Percentiles rank a stretch among this genome's conserved stretches.
phyloP scores from a whole-genome alignment of 1,140 invertebrate genomes.

The Cherax destructor region DNA sequence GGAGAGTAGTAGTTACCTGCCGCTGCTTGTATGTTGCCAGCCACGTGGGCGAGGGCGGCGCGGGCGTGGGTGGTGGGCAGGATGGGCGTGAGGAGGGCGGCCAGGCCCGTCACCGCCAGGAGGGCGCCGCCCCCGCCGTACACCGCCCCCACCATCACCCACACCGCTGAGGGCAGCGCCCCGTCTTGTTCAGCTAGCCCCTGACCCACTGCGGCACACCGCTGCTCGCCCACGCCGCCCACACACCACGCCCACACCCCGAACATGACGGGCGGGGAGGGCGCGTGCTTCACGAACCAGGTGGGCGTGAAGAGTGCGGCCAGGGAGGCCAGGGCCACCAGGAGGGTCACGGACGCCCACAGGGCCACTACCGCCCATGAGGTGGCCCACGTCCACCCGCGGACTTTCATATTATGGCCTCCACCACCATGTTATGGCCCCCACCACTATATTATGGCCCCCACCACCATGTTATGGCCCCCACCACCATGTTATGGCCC shows the following conservation, averaged over 20 bases:
- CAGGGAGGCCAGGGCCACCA: constrained; percentile 56
- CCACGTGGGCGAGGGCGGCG: constrained; percentile 59
- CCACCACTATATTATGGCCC: background rate
- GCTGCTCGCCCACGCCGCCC: constrained; percentile 35
- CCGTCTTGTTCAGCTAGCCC: constrained; percentile 22
- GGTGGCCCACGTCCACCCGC: constrained; percentile 63
- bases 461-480: constrained; percentile 36
- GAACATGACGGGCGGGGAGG: constrained; percentile 52
- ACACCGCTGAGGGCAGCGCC: constrained; percentile 50
- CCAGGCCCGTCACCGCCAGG: constrained; percentile 51
- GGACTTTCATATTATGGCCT: constrained; percentile 50
- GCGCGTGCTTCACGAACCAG: constrained; percentile 57
- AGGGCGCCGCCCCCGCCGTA: constrained; percentile 63
- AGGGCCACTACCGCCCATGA: constrained; percentile 62
- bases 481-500: background rate
- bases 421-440: constrained; percentile 43
- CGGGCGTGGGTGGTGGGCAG: constrained; percentile 60
- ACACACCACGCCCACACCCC: constrained; percentile 65
- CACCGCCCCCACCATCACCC: constrained; percentile 67
- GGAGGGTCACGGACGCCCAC: constrained; percentile 61
- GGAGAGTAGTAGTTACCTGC: constrained; percentile 17
- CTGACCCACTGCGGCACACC: constrained; percentile 52
- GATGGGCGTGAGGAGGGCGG: constrained; percentile 53
- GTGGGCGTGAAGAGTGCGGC: constrained; percentile 64
- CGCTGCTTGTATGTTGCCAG: constrained; percentile 62